A percentile compares a stretch with the other conserved stretches of the same genome.
Evolutionary conservation across 2,113 vertebrate genomes (phyloP).

Genomic region (Spheniscus mendiculus): DNA sequence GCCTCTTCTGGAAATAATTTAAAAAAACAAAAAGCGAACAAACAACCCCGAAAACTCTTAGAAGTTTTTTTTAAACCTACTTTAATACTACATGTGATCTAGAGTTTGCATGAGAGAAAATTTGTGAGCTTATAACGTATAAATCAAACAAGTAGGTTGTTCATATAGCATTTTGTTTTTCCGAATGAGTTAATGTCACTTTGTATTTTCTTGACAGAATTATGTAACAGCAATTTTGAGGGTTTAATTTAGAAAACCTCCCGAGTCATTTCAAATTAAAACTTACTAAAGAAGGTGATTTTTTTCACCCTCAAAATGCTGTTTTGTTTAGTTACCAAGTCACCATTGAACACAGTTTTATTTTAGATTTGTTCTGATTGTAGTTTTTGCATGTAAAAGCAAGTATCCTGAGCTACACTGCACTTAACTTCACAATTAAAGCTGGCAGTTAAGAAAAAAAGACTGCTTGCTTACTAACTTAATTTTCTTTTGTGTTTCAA

Average conservation of each 20-base stretch:
- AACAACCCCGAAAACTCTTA: background rate
- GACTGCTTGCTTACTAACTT: background rate
- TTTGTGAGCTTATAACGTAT: background rate
- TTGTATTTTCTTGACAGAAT: background rate
- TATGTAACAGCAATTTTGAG: background rate
- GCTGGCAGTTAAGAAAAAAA: background rate
- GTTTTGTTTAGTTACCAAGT: background rate
- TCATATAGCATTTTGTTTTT: background rate
- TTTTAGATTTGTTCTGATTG: background rate
- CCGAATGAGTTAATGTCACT: background rate
- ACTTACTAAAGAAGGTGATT: background rate
- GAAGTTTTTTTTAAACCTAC: background rate
- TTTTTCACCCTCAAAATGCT: background rate
- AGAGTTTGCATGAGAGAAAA: background rate
- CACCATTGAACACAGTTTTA: background rate
- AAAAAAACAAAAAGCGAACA: background rate
- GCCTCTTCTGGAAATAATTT: background rate
- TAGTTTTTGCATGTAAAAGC: background rate
- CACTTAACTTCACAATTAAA: background rate
- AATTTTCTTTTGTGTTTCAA: conserved; percentile 55
- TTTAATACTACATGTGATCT: background rate
- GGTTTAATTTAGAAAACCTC: background rate
- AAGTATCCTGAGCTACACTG: background rate
- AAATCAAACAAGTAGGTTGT: background rate
- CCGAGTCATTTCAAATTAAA: background rate